Conservation (phyloP, 2,888 invertebrate species). For the Serripes groenlandicus region DNA sequence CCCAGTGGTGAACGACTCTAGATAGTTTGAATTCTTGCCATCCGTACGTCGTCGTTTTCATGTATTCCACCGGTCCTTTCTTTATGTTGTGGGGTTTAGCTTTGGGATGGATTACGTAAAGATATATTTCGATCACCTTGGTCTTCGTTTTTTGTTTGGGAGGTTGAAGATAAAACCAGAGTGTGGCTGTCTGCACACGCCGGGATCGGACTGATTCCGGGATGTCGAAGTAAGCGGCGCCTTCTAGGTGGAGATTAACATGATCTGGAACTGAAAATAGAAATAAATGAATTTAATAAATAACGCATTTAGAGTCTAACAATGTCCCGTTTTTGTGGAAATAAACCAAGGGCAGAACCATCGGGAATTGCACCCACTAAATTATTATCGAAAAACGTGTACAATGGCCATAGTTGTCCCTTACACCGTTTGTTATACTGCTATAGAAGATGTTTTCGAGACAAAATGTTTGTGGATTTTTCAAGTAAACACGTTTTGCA, state of each 20-base stretch:
- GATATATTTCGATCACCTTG: conserved; percentile 66
- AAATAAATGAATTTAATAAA: too few relatives aligned
- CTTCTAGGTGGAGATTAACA: conserved; percentile 54
- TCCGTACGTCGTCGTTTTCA: conserved; percentile 67
- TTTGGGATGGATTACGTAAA: conserved; percentile 65
- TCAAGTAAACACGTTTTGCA: too few relatives aligned
- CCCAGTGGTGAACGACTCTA: conserved; percentile 73
- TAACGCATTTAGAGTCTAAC: too few relatives aligned
- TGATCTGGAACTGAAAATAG: conserved; percentile 70
- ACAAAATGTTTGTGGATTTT: too few relatives aligned
- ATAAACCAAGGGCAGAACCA: too few relatives aligned
- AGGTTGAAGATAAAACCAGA: conserved; percentile 78
- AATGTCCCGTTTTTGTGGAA: too few relatives aligned
- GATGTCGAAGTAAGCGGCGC: conserved; percentile 73
- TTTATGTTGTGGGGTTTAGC: conserved; percentile 51
- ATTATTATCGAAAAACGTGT: too few relatives aligned
- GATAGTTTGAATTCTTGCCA: conserved; percentile 79
- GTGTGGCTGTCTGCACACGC: conserved; percentile 70
- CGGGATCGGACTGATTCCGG: conserved; percentile 69
- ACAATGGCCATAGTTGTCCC: too few relatives aligned
- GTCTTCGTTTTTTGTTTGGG: conserved; percentile 33
- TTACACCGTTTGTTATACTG: too few relatives aligned
- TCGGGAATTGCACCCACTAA: too few relatives aligned
- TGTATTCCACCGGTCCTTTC: conserved; percentile 52
- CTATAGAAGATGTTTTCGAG: too few relatives aligned